Base-by-base conservation (phyloP, 2,113 vertebrate genomes). In the Abramis brama region DNA sequence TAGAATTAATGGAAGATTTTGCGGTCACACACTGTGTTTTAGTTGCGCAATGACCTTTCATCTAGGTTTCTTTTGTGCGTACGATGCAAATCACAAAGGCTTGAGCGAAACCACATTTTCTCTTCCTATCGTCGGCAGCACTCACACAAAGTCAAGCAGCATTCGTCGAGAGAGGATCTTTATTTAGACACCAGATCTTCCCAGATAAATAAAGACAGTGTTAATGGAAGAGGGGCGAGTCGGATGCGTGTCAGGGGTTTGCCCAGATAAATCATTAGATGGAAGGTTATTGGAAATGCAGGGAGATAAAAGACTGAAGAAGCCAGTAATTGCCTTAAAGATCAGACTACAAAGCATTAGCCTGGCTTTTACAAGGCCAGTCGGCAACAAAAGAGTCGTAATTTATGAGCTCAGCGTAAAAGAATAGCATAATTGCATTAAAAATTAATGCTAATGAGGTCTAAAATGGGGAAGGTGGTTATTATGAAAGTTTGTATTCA, bases 371-470 rank as follows among this genome's bases (percentile, higher is more conserved):
- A 98, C 98, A 98, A 98, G 97, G 97, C 97, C 97, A 97, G 96
- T 93, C 94, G 94, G 97, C 97, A 98, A 99, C 97, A 98, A 98
- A 98, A 97, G 97, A 97, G 96, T 96, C 91, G 97, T 98, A 99
- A 99, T 99, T 99, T 99, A 99, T 99, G 98, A 98, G 98, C 97
- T 97, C 97, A 96, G 97, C 96, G 97, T 98, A 99, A 99, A 98
- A 99, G 97, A 99, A 99, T 98, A 98, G 98, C 98, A 98, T 99
- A 99, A 99, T 99, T 99, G 96, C 98, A 99, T 99, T 99, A 99
- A 99, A 99, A 99, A 99, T 99, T 97, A 98, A 99, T 99, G 98
- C 97, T 99, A 99, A 99, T 99, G 98, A 99, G 97, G 97, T 96
- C 97, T 98, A 97, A 98, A 99, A 99, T 97, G 97, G 97, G 96